Evolutionary conservation across 2,113 vertebrate species (phyloP), one percentile per base, ranked within the genome.

Genomic region (Recurvirostra avosetta): DNA sequence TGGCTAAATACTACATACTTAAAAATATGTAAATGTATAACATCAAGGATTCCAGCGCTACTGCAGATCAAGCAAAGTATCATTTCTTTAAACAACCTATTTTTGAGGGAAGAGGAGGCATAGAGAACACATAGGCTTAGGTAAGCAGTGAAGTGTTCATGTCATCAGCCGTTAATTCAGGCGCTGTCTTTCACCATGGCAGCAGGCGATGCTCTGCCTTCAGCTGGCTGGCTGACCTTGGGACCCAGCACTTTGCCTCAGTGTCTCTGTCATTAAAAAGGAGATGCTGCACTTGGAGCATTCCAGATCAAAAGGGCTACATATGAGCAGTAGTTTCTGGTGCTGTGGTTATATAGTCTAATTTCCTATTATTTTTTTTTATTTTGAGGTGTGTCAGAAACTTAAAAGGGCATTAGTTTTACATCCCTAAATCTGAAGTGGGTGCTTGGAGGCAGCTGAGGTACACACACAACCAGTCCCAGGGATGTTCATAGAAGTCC

Each of bases 261-360:
- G 6, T 26, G 10, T 19, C 27, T 15, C 45, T 58, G 3, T 12
- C 50, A 9, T 49, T 70, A 11, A 43, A 61, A 19, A 8, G 27
- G 20, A 76, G 40, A 20, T 50, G 32, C 43, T 94, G 32, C 11
- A 16, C 63, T 52, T 12, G 2, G 19, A 59, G 43, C 11, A 9
- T 53, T 53, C 29, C 52, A 50, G n/a, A 14, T 55, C 9, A 50
- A 66, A 19, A 80, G 49, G 47, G 38, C 47, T 52, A 2, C 22
- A 8, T 19, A 0, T 16, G 27, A 91, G 66, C 43, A 40, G 36
- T 34, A 40, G 18, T 26, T 86, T 53, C 47, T 55, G 29, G 23
- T 74, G 25, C 25, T 47, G 16, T 0, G 0, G 20, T 50, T 74
- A 12, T 8, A 5, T 5, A 11, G 19, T 32, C 11, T 14, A 11